Evolutionary conservation across 2,888 invertebrate species (phyloP).

Genomic region (Zygaena filipendulae): DNA sequence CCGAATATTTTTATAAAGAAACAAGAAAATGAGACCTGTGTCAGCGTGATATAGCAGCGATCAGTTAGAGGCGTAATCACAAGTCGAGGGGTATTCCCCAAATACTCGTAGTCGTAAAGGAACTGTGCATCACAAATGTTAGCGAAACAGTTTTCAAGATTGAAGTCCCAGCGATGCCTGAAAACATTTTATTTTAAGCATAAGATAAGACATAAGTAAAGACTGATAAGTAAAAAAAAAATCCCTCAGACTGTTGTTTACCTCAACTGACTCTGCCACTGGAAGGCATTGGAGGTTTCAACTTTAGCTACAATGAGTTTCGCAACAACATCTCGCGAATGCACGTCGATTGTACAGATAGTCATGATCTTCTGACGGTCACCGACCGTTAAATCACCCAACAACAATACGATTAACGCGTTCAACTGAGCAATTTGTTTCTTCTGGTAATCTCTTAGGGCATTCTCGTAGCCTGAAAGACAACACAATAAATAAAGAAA

Average conservation of each 20-base stretch:
- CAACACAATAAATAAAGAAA: too few species aligned
- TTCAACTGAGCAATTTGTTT: slow-evolving; percentile 89
- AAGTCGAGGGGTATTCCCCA: slow-evolving; percentile 92
- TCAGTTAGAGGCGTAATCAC: slow-evolving; percentile 96
- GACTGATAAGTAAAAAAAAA: neutral
- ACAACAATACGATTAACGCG: slow-evolving; percentile 81
- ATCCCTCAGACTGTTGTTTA: slow-evolving; percentile 12
- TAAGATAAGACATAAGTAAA: neutral
- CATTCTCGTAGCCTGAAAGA: slow-evolving; percentile 80
- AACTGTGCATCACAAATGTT: slow-evolving; percentile 97
- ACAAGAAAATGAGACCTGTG: too few species aligned
- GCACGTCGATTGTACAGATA: slow-evolving; percentile 95
- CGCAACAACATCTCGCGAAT: slow-evolving; percentile 92
- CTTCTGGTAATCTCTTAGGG: slow-evolving; percentile 91
- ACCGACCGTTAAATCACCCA: slow-evolving; percentile 83
- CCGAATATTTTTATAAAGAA: too few species aligned
- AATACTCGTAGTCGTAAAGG: slow-evolving; percentile 91
- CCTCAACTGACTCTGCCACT: slow-evolving; percentile 92
- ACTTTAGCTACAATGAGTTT: slow-evolving; percentile 87
- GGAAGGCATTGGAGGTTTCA: slow-evolving; percentile 82
- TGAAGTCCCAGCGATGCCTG: slow-evolving; percentile 84
- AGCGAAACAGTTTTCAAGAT: slow-evolving; percentile 84
- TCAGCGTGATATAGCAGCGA: slow-evolving; percentile 94
- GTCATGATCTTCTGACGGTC: slow-evolving; percentile 97
- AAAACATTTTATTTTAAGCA: slow-evolving; percentile 16